phyloP scores from a whole-genome alignment of 2,888 invertebrate genomes.

The Gymnocheta viridis region DNA sequence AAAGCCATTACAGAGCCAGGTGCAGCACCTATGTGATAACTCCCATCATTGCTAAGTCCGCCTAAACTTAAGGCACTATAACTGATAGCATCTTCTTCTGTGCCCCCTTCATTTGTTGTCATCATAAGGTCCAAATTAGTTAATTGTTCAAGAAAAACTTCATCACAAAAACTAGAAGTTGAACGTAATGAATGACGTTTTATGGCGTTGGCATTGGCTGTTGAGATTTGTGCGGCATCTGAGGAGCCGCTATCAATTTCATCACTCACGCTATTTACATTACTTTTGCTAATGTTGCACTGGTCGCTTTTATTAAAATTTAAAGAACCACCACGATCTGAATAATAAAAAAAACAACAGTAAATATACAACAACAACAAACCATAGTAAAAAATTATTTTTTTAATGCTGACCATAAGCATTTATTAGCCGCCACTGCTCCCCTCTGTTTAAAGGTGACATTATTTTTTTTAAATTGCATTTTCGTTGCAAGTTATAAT shows the following conservation, averaged over 20 bases:
- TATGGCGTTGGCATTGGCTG: constrained; percentile 1
- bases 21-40: neutral
- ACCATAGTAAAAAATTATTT: neutral
- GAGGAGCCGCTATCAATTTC: constrained; percentile 41
- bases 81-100: constrained; percentile 54
- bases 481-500: neutral
- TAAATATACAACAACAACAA: neutral
- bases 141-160: constrained; percentile 75
- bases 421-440: too few relatives aligned
- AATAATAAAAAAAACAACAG: neutral
- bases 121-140: constrained; percentile 19
- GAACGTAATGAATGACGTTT: constrained; percentile 78
- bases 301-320: constrained; percentile 48
- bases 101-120: neutral
- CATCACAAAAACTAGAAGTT: constrained; percentile 79
- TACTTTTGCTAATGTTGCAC: constrained; percentile 7
- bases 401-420: too few relatives aligned
- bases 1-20: constrained; percentile 2
- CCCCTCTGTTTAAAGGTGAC: too few relatives aligned
- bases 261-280: neutral
- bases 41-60: constrained; percentile 10
- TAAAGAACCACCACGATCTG: constrained; percentile 73
- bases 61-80: constrained; percentile 57
- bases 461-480: neutral
- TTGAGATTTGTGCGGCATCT: constrained; percentile 8